These are phyloP conservation scores for Amphimedon queenslandica DNA, from an alignment of 37 sponge, comb jelly and placozoan genomes.

Conservation along the genomic window DNA sequence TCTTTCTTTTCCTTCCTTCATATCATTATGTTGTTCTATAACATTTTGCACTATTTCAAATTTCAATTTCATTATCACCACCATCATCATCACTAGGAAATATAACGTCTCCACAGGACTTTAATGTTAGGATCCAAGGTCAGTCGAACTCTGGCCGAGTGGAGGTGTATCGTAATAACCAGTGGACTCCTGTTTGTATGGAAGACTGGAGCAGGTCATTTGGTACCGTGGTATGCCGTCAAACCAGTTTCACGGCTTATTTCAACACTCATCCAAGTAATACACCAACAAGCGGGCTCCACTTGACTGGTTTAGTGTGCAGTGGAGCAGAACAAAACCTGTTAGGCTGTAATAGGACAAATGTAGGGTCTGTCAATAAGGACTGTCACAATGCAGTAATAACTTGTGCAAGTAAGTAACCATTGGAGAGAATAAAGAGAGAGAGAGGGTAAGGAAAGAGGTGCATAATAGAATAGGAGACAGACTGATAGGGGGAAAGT, in stretches of 20 bases:
- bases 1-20: neutral
- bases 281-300: too few species aligned
- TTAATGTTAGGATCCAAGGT: too few species aligned
- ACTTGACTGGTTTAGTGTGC: neutral
- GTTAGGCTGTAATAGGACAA: neutral
- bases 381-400: neutral
- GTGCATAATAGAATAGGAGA: too few species aligned
- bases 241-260: conserved; percentile 18
- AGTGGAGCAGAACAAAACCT: neutral
- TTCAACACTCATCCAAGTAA: conserved; percentile 8
- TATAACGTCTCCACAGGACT: too few species aligned
- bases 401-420: neutral
- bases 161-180: conserved; percentile 22
- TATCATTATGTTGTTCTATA: conserved; percentile 33
- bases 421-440: too few species aligned
- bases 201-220: conserved; percentile 17
- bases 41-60: conserved; percentile 30
- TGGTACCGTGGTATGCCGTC: conserved; percentile 44
- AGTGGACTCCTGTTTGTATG: conserved; percentile 63
- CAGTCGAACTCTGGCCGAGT: too few species aligned
- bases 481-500: too few species aligned
- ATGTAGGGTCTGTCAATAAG: neutral
- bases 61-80: too few species aligned
- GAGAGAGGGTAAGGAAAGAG: too few species aligned
- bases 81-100: too few species aligned